A percentile compares a stretch with the other conserved stretches of the same genome.
phyloP scores from a whole-genome alignment of 1,140 invertebrate genomes.

The Coelopa frigida region DNA sequence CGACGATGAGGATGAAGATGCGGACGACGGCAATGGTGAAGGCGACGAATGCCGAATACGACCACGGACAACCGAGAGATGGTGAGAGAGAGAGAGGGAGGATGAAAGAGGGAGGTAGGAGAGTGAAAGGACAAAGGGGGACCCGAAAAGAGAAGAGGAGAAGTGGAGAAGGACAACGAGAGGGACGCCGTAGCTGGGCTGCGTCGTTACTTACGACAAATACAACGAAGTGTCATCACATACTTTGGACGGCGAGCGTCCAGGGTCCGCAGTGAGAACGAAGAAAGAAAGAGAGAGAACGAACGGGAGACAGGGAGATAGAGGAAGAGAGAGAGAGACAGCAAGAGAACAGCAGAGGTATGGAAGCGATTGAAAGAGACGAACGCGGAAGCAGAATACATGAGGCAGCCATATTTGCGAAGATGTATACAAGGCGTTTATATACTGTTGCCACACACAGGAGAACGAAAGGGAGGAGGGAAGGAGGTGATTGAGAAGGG shows the following conservation, averaged over 20 bases:
- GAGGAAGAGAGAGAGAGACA: neutral
- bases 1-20: conserved; percentile 4
- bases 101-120: neutral
- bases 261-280: too few relatives aligned
- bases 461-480: too few relatives aligned
- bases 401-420: conserved; percentile 4
- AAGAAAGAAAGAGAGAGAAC: too few relatives aligned
- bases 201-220: conserved; percentile 40
- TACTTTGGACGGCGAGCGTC: conserved; percentile 35
- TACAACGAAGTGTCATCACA: conserved; percentile 42
- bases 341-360: neutral
- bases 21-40: neutral
- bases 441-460: too few relatives aligned
- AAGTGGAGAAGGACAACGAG: neutral
- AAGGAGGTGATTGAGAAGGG: too few relatives aligned
- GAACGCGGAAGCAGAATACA: neutral
- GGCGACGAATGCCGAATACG: neutral
- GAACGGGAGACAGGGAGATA: too few relatives aligned
- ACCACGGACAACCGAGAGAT: too few relatives aligned
- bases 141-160: neutral
- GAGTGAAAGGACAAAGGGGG: neutral
- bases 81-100: too few relatives aligned
- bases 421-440: too few relatives aligned
- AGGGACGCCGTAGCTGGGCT: neutral
- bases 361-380: neutral